A percentile compares a stretch with the other conserved stretches of the same genome.
phyloP scores from a whole-genome alignment of 2,797 vertebrate genomes.

The Holocentrus rufus region DNA sequence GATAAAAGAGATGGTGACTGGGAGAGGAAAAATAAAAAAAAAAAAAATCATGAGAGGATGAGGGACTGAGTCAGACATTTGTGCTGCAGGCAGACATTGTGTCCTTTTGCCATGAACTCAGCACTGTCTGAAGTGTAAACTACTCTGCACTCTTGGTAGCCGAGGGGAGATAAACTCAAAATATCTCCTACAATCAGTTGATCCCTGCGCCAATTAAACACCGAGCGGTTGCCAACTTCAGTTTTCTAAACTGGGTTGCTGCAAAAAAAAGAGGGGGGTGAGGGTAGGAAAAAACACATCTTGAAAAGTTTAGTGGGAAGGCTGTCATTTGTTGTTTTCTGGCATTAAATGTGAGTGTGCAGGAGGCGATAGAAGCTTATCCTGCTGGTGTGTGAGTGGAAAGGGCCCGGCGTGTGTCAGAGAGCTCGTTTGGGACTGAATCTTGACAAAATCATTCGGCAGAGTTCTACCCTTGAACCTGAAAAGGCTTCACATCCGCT shows the following conservation, averaged over 20 bases:
- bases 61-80: too few species aligned
- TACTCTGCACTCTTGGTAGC: conserved; percentile 8
- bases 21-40: conserved; percentile 17
- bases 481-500: conserved; percentile 38
- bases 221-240: not conserved
- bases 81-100: not conserved
- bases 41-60: not conserved
- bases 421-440: conserved; percentile 38
- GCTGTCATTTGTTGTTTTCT: conserved; percentile 41
- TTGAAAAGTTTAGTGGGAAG: conserved; percentile 28
- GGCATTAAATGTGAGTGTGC: conserved; percentile 19
- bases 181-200: conserved; percentile 1
- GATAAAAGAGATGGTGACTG: conserved; percentile 29
- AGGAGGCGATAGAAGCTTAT: conserved; percentile 26
- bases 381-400: conserved; percentile 40
- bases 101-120: conserved; percentile 6
- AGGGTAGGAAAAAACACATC: conserved; percentile 1
- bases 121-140: not conserved
- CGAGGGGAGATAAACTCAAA: conserved; percentile 39
- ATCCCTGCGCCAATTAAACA: conserved; percentile 28
- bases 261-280: conserved; percentile 30
- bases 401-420: conserved; percentile 9
- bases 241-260: conserved; percentile 33
- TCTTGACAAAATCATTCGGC: conserved; percentile 48
- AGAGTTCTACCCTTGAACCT: conserved; percentile 33